A percentile compares a stretch with the other conserved stretches of the same genome.
Evolutionary conservation across 2,888 invertebrate species (phyloP).

Genomic region (Acanthopleura granulata): DNA sequence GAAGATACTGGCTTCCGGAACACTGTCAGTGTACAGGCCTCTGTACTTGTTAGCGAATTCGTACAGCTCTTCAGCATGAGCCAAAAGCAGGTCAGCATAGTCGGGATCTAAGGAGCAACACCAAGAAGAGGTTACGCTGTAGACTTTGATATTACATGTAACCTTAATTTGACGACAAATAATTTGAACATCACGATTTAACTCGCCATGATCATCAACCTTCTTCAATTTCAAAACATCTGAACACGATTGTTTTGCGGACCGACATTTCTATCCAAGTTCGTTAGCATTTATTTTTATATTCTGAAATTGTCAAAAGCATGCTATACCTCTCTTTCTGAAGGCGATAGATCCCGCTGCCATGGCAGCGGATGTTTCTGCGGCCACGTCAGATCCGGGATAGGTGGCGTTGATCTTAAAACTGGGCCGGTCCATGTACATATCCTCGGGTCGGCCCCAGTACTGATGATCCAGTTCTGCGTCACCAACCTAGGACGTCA

Average conservation of each 20-base stretch:
- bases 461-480: slow-evolving; percentile 74
- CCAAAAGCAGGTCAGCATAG: slow-evolving; percentile 42
- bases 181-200: no score
- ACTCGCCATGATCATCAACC: no score
- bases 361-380: slow-evolving; percentile 63
- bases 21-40: slow-evolving; percentile 36
- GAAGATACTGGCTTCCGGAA: slow-evolving; percentile 29
- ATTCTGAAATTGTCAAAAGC: no score
- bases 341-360: slow-evolving; percentile 14
- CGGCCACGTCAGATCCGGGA: slow-evolving; percentile 76
- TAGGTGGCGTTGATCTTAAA: slow-evolving; percentile 74
- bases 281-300: no score
- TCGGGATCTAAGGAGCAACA: slow-evolving; percentile 11
- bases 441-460: slow-evolving; percentile 77
- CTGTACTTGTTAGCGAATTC: slow-evolving; percentile 40
- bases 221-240: no score
- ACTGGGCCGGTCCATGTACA: slow-evolving; percentile 74
- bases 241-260: no score
- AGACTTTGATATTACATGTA: no score
- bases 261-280: no score
- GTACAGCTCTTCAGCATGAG: slow-evolving; percentile 38
- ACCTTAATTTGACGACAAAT: no score
- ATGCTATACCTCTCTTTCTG: slow-evolving; percentile 3
- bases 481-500: slow-evolving; percentile 48
- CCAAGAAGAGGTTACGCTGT: no score